Conservation (phyloP, 2,797 vertebrate genomes). For the Leptodactylus fallax region DNA sequence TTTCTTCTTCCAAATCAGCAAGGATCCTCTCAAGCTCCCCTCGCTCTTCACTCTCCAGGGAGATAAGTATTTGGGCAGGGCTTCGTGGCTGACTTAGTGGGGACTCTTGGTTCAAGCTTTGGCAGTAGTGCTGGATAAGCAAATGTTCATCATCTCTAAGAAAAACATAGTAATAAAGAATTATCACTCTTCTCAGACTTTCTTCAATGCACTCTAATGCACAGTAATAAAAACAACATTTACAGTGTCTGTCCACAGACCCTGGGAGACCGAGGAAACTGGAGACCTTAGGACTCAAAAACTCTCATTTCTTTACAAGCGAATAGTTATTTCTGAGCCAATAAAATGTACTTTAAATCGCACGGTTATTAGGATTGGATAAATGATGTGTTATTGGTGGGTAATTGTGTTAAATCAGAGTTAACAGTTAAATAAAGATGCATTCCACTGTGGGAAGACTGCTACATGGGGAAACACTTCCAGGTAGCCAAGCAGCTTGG, state of each 20-base stretch:
- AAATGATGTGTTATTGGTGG: background rate
- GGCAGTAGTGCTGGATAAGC: slow-evolving; percentile 99
- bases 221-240: background rate
- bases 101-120: slow-evolving; percentile 99
- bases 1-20: slow-evolving; percentile 95
- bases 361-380: background rate
- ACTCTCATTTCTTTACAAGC: background rate
- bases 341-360: background rate
- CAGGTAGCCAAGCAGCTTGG: background rate
- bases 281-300: background rate
- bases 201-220: background rate
- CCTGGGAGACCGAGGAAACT: background rate
- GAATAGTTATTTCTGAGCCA: background rate
- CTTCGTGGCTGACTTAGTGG: slow-evolving; percentile 97
- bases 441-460: background rate
- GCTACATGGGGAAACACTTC: slow-evolving; percentile 11
- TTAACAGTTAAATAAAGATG: slow-evolving; percentile 20
- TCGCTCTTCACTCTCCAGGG: slow-evolving; percentile 97
- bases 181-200: background rate
- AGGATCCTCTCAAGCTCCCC: slow-evolving; percentile 97
- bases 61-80: slow-evolving; percentile 98
- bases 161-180: slow-evolving; percentile 70
- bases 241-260: background rate
- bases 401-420: background rate
- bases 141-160: slow-evolving; percentile 98